Base-by-base conservation (phyloP, 23 tunicate species). In the Aplidium turbinatum region DNA sequence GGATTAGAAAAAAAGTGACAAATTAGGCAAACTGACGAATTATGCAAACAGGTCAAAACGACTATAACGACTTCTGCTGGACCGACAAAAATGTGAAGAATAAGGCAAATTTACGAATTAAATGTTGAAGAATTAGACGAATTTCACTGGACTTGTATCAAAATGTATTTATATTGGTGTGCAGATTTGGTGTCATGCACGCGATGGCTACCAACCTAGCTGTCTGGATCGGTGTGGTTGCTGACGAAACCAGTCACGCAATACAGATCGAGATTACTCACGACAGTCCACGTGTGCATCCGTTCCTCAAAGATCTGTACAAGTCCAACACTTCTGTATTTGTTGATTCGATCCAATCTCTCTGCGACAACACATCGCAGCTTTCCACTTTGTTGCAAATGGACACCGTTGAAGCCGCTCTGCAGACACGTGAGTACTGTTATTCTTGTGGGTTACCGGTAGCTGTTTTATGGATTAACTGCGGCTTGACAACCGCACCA, bases 151-250 rank as follows among this genome's bases (percentile, higher is more conserved):
- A 42, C 16, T 42, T 42, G 11, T 42, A 9, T 42, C 16, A 42
- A 31, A 13, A 16, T 31, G 11, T 55, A 55, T 55, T 55, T 55
- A 6, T 6, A 13, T 6, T 11, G 6, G 9, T 22, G 20, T 1
- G 30, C 18, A 81, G 87, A 60, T 81, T 81, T 31, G 79, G 87
- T 22, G 54, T 76, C 24, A 81, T 81, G 87, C 87, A 81, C 26
- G 63, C 72, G 5, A 27, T 81, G 60, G 87, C 87, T 4, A 81
- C 77, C 33, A 81, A 72, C 32, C 34, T 81, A 7, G 63, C 87
- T 5, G 71, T 81, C 20, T 81, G 87, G 87, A 42, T 81, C 25
- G 28, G 55, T 4, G 63, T 72, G 20, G 50, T 81, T 13, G 71
- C 74, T 30, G 79, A 73, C 33, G 87, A 81, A 60, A 40, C 79